Evolutionary conservation across 2,797 vertebrate species (phyloP).

Genomic region (Apogon talboti): DNA sequence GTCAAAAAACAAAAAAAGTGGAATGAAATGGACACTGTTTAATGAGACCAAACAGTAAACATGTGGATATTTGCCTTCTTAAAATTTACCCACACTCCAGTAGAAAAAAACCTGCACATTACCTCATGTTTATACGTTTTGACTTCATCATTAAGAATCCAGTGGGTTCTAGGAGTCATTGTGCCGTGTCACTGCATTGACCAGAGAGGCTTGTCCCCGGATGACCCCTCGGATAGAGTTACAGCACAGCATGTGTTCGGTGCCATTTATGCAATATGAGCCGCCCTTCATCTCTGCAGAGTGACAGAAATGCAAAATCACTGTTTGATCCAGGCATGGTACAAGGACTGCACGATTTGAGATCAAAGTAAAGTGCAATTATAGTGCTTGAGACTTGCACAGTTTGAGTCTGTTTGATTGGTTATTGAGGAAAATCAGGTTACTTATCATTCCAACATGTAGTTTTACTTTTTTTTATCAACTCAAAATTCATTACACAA

Average conservation of each 20-base stretch:
- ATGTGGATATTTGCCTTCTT: slow-evolving; percentile 1
- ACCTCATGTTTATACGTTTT: not conserved
- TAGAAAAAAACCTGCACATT: not conserved
- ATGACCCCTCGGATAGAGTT: slow-evolving; percentile 34
- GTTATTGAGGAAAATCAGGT: too few relatives aligned
- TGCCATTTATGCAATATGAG: slow-evolving; percentile 10
- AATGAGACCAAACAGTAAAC: slow-evolving; percentile 43
- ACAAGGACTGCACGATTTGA: too few relatives aligned
- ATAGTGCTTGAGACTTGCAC: too few relatives aligned
- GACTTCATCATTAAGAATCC: not conserved
- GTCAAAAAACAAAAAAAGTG: slow-evolving; percentile 21
- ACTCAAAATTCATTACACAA: too few relatives aligned
- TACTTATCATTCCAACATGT: too few relatives aligned
- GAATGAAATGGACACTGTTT: slow-evolving; percentile 46
- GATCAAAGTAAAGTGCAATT: too few relatives aligned
- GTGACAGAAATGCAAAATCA: slow-evolving; percentile 25
- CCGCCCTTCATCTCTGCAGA: slow-evolving; percentile 22
- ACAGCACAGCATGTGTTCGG: slow-evolving; percentile 27
- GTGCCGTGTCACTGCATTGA: slow-evolving; percentile 6
- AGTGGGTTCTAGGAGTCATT: not conserved
- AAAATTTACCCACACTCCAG: slow-evolving; percentile 7
- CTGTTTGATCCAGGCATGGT: not conserved
- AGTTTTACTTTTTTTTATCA: too few relatives aligned
- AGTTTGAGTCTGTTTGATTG: too few relatives aligned
- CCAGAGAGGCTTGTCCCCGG: slow-evolving; percentile 20